A percentile compares a stretch with the other conserved stretches of the same genome.
Conservation (phyloP, 2,797 vertebrate species). For the Eulemur albifrons region DNA sequence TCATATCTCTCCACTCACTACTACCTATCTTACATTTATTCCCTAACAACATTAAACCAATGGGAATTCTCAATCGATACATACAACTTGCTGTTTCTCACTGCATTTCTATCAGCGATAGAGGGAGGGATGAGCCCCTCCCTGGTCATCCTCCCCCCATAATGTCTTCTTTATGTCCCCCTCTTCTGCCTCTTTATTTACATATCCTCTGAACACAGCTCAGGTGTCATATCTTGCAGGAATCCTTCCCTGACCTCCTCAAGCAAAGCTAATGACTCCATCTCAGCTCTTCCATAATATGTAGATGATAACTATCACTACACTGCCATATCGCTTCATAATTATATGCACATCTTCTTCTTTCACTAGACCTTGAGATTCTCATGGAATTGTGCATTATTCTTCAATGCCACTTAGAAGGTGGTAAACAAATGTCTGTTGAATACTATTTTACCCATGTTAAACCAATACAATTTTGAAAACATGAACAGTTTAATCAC, state of each 20-base stretch:
- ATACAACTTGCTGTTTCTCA: neutral
- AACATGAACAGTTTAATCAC: constrained; percentile 13
- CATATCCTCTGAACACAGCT: neutral
- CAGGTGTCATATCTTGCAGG: neutral
- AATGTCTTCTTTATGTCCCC: neutral
- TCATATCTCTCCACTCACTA: neutral
- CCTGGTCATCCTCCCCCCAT: neutral
- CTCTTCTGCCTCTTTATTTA: neutral
- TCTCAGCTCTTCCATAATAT: neutral
- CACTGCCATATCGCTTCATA: neutral
- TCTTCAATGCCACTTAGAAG: neutral
- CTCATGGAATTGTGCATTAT: neutral
- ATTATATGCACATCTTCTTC: neutral
- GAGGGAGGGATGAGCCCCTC: neutral
- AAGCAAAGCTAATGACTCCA: neutral
- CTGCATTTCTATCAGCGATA: neutral
- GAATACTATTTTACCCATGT: neutral
- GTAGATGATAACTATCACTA: neutral
- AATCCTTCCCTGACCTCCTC: neutral
- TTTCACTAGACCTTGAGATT: neutral
- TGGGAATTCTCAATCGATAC: neutral
- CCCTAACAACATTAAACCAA: neutral
- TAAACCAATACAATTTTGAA: constrained; percentile 21
- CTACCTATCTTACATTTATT: neutral
- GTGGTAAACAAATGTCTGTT: neutral